phyloP scores from a whole-genome alignment of 2,113 vertebrate genomes.

The Vidua macroura region DNA sequence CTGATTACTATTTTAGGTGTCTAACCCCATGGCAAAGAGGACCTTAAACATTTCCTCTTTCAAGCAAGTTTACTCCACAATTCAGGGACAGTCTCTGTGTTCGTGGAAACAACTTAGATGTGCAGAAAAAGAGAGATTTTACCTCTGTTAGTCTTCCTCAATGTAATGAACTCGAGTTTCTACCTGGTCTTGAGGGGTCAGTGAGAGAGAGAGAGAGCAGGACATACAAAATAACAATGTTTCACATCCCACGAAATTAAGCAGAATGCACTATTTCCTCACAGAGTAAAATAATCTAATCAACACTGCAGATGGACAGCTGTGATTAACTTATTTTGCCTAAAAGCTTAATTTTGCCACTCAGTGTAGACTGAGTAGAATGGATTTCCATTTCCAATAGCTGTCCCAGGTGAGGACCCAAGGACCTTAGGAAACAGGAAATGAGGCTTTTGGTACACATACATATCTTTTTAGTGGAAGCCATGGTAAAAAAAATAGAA shows the following conservation, averaged over 20 bases:
- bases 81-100: not conserved
- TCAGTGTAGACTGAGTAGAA: not conserved
- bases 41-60: conserved; percentile 16
- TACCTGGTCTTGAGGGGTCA: not conserved
- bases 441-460: not conserved
- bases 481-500: not conserved
- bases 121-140: not conserved
- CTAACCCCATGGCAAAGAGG: not conserved
- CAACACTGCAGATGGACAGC: not conserved
- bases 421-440: not conserved
- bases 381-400: not conserved
- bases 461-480: not conserved
- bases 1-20: conserved; percentile 55
- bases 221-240: not conserved
- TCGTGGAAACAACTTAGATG: not conserved
- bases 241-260: not conserved
- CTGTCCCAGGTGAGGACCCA: not conserved
- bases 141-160: not conserved
- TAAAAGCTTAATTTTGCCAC: not conserved
- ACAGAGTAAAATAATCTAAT: not conserved
- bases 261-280: accelerated
- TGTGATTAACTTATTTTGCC: not conserved
- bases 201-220: not conserved
- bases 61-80: not conserved
- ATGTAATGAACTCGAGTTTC: not conserved